These are phyloP conservation scores for Rotaria macrura DNA, from an alignment of 2,888 invertebrate genomes.

Conservation along the genomic window DNA sequence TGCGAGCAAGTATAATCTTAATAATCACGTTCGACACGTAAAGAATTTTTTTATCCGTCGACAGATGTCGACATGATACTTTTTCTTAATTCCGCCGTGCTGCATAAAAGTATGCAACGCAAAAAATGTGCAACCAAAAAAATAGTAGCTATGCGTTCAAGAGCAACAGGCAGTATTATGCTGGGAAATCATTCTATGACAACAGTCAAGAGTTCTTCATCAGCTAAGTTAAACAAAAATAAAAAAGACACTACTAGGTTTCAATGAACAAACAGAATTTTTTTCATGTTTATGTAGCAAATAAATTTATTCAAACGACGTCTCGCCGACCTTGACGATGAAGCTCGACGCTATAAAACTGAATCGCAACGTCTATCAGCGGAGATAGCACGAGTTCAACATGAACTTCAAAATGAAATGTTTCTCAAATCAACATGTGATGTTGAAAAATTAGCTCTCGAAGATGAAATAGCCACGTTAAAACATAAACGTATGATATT, in stretches of 20 bases:
- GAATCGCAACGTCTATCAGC: slow-evolving; percentile 27
- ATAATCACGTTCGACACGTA: no score
- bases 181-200: neutral
- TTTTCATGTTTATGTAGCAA: neutral
- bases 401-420: slow-evolving; percentile 25
- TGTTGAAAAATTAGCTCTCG: slow-evolving; percentile 27
- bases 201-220: neutral
- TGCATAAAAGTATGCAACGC: no score
- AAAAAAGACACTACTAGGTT: neutral
- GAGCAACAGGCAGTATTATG: no score
- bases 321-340: slow-evolving; percentile 31
- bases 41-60: no score
- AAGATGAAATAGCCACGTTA: slow-evolving; percentile 28
- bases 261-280: neutral
- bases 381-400: slow-evolving; percentile 25
- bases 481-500: slow-evolving; percentile 21
- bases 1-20: no score
- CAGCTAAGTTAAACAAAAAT: neutral
- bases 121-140: no score
- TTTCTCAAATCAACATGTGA: slow-evolving; percentile 23
- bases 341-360: slow-evolving; percentile 31
- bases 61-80: no score
- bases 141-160: no score
- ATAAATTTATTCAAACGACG: slow-evolving; percentile 30
- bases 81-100: no score